Conservation (phyloP, 2,113 vertebrate genomes). For the Nycticryphes semicollaris region DNA sequence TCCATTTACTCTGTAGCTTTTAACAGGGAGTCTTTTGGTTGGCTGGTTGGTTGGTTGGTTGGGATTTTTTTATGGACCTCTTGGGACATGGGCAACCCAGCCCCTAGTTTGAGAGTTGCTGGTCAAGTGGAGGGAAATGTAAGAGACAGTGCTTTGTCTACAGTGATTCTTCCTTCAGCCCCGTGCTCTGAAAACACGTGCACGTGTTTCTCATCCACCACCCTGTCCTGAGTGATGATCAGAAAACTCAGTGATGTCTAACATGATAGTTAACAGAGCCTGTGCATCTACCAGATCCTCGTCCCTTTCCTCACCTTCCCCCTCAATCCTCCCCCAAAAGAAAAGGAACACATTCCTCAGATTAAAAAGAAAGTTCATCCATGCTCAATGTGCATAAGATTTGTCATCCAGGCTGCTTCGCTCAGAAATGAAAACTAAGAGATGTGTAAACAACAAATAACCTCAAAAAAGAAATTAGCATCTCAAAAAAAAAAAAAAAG, state of each 20-base stretch:
- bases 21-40: neutral
- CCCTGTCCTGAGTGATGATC: neutral
- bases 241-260: neutral
- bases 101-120: neutral
- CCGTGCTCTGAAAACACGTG: neutral
- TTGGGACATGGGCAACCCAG: neutral
- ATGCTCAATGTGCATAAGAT: neutral
- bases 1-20: neutral
- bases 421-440: constrained; percentile 60
- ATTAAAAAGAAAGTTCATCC: constrained; percentile 1
- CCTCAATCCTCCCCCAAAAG: neutral
- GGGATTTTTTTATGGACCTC: neutral
- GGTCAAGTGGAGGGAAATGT: neutral
- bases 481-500: neutral
- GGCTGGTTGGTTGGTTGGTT: neutral
- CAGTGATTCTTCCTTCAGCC: neutral
- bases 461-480: neutral
- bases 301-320: neutral
- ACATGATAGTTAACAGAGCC: neutral
- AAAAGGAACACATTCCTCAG: neutral
- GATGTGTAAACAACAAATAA: constrained; percentile 61
- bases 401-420: neutral
- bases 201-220: neutral
- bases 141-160: neutral
- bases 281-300: neutral